A percentile compares a stretch with the other conserved stretches of the same genome.
phyloP scores from a whole-genome alignment of 2,888 invertebrate species.

The Argyresthia goedartella region DNA sequence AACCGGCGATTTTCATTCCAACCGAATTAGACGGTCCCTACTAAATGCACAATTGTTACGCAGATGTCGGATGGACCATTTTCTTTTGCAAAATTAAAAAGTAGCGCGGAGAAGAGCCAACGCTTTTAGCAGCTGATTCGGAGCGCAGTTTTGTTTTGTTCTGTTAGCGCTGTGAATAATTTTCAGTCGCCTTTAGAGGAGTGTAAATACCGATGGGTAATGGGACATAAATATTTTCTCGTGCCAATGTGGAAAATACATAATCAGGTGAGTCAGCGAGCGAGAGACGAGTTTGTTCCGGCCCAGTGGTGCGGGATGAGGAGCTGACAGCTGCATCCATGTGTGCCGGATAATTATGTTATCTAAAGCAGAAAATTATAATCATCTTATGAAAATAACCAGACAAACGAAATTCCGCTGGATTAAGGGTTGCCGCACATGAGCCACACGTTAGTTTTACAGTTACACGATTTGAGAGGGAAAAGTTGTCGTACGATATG shows the following conservation, averaged over 20 bases:
- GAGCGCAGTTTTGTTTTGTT: background rate
- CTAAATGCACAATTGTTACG: background rate
- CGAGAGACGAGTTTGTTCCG: background rate
- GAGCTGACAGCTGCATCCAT: background rate
- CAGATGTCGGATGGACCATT: background rate
- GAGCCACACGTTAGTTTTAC: too few species aligned
- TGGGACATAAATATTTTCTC: background rate
- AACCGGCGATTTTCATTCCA: constrained; percentile 1
- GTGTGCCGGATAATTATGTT: background rate
- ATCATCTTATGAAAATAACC: too few species aligned
- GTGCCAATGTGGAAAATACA: background rate
- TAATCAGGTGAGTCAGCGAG: background rate
- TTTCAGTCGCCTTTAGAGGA: background rate
- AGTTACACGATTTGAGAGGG: too few species aligned
- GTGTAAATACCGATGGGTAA: background rate
- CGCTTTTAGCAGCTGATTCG: too few species aligned
- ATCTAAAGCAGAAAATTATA: too few species aligned
- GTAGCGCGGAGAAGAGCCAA: background rate
- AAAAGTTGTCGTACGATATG: too few species aligned
- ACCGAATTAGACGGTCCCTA: background rate
- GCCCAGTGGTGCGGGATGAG: background rate
- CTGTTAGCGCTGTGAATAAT: background rate
- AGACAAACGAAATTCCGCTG: too few species aligned
- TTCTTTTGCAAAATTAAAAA: background rate
- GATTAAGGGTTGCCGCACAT: too few species aligned